Percentiles rank a stretch among this genome's conserved stretches.
Conservation (phyloP, 35 echinoderm and acorn worm species). For the Lytechinus variegatus region DNA sequence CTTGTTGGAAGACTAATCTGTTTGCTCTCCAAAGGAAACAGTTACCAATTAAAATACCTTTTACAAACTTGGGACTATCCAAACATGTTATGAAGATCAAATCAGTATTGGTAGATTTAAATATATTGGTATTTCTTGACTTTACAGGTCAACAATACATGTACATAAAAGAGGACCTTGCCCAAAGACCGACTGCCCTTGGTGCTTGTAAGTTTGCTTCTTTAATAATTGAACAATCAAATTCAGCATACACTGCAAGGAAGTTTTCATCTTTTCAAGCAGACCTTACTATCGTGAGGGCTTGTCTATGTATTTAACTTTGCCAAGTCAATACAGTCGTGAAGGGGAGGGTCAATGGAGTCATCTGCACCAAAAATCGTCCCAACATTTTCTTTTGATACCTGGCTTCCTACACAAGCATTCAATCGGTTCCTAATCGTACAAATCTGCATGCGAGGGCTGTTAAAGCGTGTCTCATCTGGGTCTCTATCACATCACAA, state of each 20-base stretch:
- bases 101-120: neutral
- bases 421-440: neutral
- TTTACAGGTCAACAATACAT: neutral
- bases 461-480: neutral
- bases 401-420: neutral
- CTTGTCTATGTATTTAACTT: conserved; percentile 16
- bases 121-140: neutral
- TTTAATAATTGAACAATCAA: neutral
- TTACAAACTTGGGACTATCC: neutral
- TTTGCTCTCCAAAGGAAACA: neutral
- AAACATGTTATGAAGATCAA: neutral
- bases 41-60: conserved; percentile 12
- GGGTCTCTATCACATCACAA: neutral
- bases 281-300: neutral
- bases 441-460: neutral
- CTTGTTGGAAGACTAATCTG: neutral
- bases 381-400: neutral
- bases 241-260: neutral
- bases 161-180: neutral
- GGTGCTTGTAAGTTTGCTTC: neutral
- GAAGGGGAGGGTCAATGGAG: conserved; percentile 14
- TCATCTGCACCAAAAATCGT: conserved; percentile 29
- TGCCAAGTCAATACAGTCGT: neutral
- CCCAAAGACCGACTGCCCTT: neutral
- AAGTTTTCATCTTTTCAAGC: conserved; percentile 26